These are phyloP conservation scores for Adineta ricciae DNA, from an alignment of 2,888 invertebrate species.

Conservation along the genomic window DNA sequence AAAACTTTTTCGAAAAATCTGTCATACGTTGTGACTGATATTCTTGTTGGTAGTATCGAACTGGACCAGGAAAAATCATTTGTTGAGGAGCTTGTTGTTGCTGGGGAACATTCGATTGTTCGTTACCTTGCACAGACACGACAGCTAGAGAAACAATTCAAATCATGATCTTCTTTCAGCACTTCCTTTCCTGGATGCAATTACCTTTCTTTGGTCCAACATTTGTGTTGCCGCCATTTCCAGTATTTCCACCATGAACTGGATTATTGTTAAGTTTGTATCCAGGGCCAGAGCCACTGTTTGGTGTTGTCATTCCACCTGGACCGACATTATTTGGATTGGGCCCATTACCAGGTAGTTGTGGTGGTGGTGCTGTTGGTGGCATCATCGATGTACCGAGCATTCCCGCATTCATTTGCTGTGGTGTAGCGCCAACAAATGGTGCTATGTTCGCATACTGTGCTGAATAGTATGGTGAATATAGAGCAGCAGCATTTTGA, in stretches of 20 bases:
- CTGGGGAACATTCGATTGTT: neutral
- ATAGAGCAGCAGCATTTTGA: neutral
- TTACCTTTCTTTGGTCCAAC: neutral
- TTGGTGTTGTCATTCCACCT: neutral
- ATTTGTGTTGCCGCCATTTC: neutral
- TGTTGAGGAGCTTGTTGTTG: neutral
- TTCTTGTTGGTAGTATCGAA: neutral
- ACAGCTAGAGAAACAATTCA: neutral
- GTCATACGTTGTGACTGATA: neutral
- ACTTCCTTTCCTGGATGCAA: no score
- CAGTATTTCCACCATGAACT: neutral
- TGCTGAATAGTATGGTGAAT: neutral
- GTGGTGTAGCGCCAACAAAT: neutral
- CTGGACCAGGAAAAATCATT: neutral
- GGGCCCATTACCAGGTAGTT: neutral
- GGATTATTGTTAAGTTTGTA: neutral
- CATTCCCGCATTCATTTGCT: neutral
- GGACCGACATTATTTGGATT: neutral
- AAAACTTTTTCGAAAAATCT: neutral
- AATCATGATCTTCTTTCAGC: no score
- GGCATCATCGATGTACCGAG: neutral
- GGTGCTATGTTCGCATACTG: neutral
- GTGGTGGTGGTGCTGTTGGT: neutral
- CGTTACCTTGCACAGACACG: neutral
- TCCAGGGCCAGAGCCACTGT: neutral